phyloP scores from a whole-genome alignment of 2,797 vertebrate species.

The Chelon labrosus region DNA sequence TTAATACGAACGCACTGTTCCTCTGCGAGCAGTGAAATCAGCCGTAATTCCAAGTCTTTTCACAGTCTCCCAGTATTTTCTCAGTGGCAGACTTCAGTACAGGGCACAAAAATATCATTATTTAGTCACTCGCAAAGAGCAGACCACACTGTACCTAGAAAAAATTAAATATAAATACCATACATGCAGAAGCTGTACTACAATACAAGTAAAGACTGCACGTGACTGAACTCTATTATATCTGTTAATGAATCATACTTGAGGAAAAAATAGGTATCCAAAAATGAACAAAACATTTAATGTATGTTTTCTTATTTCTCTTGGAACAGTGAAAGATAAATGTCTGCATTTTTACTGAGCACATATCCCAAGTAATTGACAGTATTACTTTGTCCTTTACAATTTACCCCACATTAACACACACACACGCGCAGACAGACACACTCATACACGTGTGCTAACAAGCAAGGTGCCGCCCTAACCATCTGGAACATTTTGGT shows the following conservation, averaged over 20 bases:
- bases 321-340: not conserved
- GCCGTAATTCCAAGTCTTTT: constrained; percentile 4
- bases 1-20: constrained; percentile 29
- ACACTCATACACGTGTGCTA: not conserved
- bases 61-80: constrained; percentile 16
- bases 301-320: no score
- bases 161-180: constrained; percentile 1
- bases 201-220: not conserved
- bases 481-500: not conserved
- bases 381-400: not conserved
- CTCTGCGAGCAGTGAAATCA: constrained; percentile 22
- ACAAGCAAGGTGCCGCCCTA: not conserved
- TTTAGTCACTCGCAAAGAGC: constrained; percentile 38
- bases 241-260: not conserved
- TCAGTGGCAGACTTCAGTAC: constrained; percentile 18
- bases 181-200: not conserved
- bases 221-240: constrained; percentile 1
- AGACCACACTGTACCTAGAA: constrained; percentile 52
- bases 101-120: constrained; percentile 25
- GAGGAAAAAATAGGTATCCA: not conserved
- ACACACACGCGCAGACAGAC: no score
- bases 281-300: no score
- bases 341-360: not conserved
- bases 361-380: no score
- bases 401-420: not conserved